Percentiles rank a stretch among this genome's conserved stretches.
Evolutionary conservation across 2,888 invertebrate genomes (phyloP).

Genomic region (Cerastis leucographa): DNA sequence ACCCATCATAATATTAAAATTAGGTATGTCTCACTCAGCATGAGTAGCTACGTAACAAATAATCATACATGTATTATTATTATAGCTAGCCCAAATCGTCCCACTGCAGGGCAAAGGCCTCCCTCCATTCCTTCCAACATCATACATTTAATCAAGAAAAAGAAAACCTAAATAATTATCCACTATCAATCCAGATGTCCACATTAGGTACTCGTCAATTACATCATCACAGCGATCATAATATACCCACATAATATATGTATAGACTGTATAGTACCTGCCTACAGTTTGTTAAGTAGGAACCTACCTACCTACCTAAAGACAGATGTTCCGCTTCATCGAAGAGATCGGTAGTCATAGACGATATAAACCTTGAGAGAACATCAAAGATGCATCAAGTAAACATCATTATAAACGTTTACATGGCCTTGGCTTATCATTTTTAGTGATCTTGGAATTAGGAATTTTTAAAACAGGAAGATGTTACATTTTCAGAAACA

Average conservation of each 20-base stretch:
- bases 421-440: conserved; percentile 41
- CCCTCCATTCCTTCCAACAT: too few relatives aligned
- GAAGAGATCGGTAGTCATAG: conserved; percentile 50
- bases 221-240: not conserved
- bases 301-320: not conserved
- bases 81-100: too few relatives aligned
- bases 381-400: conserved; percentile 67
- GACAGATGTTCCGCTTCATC: conserved; percentile 63
- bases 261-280: not conserved
- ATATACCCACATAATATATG: not conserved
- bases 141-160: not conserved
- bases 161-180: not conserved
- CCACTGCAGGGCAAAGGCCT: too few relatives aligned
- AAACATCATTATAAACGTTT: conserved; percentile 60
- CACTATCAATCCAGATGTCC: not conserved
- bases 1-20: not conserved
- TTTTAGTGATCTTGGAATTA: conserved; percentile 21
- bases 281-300: not conserved
- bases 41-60: not conserved
- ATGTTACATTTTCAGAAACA: conserved; percentile 18
- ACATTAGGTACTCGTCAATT: not conserved
- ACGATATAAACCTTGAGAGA: conserved; percentile 64
- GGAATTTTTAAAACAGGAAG: conserved; percentile 21
- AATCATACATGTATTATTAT: not conserved
- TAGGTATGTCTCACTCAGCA: not conserved